Base-by-base conservation (phyloP, 2,888 invertebrate genomes). In the Strigamia maritima region DNA sequence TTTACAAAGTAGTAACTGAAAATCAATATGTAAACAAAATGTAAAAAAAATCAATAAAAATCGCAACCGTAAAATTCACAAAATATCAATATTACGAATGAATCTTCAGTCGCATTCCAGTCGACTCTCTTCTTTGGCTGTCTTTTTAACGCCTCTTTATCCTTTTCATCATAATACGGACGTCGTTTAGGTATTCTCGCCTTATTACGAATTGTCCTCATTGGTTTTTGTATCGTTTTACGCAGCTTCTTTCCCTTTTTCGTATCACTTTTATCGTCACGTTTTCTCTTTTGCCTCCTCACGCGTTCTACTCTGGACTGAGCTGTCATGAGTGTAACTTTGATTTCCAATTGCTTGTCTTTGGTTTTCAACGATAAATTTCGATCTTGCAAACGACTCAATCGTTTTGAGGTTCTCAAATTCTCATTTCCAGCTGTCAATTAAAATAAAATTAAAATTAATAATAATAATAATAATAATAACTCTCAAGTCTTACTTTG, bases 91-190 rank as follows among this genome's bases (percentile, higher is more conserved):
- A 81, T 70, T 79, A 84, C 84, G 79, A 92, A 85, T 74, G 89
- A 90, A 85, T 93, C 93, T 85, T 94, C 94, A 49, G 88, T 87
- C 0, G 88, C 84, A 8, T 88, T 87, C 92, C 93, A 94, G 8
- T 88, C 88, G 0, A 91, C 85, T 19, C 87, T 82, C 81, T 84
- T 82, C 80, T 84, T 85, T 24, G 81, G 89, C 89, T 91, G 90
- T 70, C 88, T 87, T 75, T 89, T 88, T 75, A 91, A 83, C 0
- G 92, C 92, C 81, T 88, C 88, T 28, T 88, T 88, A 84, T 93
- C 93, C 12, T 90, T 85, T 1, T 90, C 90, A 83, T 93, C 92
- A 79, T 90, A 89, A 79, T 84, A 85, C 1, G 85, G 85, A 31
- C 49, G 44, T 70, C 80, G 6, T n/a, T 22, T 7, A 49, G 22